Percentiles rank a stretch among this genome's conserved stretches.
phyloP scores from a whole-genome alignment of 92 coral and sea anemone genomes.

The Blastomussa wellsi region DNA sequence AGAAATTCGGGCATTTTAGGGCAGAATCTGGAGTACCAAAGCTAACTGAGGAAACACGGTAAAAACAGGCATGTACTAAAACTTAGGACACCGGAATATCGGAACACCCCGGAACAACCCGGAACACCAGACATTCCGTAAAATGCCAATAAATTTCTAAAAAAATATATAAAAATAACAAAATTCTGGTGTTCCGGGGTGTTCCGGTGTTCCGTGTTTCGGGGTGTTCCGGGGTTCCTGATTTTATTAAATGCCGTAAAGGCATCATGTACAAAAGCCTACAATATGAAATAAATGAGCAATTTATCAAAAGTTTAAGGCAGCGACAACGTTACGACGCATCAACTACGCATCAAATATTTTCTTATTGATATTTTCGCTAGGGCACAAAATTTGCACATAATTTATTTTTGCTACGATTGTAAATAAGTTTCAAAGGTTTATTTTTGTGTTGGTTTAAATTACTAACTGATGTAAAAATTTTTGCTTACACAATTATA shows the following conservation, averaged over 20 bases:
- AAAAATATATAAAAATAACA: too few species aligned
- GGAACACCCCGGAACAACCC: too few species aligned
- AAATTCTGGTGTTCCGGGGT: too few species aligned
- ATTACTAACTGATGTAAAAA: neutral
- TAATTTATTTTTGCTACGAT: conserved; percentile 46
- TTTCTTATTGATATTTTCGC: conserved; percentile 9
- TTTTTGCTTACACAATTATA: conserved; percentile 2
- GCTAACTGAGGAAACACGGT: neutral
- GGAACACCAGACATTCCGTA: too few species aligned
- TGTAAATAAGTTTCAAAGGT: conserved; percentile 30
- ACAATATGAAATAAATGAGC: neutral
- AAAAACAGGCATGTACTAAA: too few species aligned
- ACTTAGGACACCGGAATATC: too few species aligned
- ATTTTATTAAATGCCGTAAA: too few species aligned
- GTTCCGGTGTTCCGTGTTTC: too few species aligned
- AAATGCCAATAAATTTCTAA: too few species aligned
- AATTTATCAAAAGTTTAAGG: neutral
- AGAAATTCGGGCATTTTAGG: neutral
- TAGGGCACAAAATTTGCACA: conserved; percentile 1
- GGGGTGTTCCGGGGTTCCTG: too few species aligned
- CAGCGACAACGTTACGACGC: neutral
- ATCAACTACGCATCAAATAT: neutral
- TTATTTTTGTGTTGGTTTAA: conserved; percentile 35
- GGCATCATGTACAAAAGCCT: neutral
- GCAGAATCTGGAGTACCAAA: neutral